These are phyloP conservation scores for Lithophane semibrunnea DNA, from an alignment of 2,888 invertebrate species.

Conservation along the genomic window DNA sequence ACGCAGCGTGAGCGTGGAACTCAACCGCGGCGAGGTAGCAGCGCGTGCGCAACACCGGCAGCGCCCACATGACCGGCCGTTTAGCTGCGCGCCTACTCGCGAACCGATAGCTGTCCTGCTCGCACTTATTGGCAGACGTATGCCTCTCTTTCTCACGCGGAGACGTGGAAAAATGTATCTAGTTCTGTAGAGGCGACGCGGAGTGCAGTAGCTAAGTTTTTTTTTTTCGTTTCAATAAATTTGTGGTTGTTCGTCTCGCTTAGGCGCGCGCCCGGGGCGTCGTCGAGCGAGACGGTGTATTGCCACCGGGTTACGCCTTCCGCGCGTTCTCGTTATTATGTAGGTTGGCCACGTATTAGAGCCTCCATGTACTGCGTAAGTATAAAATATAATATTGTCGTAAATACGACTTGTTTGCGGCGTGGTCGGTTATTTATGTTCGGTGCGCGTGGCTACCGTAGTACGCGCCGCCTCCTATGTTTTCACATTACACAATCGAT, in stretches of 20 bases:
- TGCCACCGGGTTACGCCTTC: slow-evolving; percentile 91
- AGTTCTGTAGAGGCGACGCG: slow-evolving; percentile 90
- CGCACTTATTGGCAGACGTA: slow-evolving; percentile 61
- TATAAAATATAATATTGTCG: slow-evolving; percentile 88
- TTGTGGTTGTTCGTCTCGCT: slow-evolving; percentile 90
- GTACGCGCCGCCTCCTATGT: slow-evolving; percentile 83
- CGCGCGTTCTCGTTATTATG: slow-evolving; percentile 89
- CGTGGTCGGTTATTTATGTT: slow-evolving; percentile 85
- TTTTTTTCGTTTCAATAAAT: slow-evolving; percentile 90
- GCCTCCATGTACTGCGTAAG: slow-evolving; percentile 86
- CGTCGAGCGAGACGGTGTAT: slow-evolving; percentile 85
- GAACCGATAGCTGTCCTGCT: slow-evolving; percentile 77
- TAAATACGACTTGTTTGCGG: slow-evolving; percentile 86
- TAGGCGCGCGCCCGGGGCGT: slow-evolving; percentile 87
- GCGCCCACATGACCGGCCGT: slow-evolving; percentile 89
- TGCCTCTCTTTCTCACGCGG: slow-evolving; percentile 78
- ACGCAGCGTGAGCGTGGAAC: slow-evolving; percentile 88
- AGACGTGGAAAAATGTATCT: slow-evolving; percentile 90
- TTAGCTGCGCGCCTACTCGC: slow-evolving; percentile 81
- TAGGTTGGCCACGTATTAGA: slow-evolving; percentile 89
- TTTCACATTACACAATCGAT: slow-evolving; percentile 63
- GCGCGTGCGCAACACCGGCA: slow-evolving; percentile 90
- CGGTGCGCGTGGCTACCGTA: slow-evolving; percentile 81
- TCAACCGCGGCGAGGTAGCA: slow-evolving; percentile 87
- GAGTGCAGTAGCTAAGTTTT: slow-evolving; percentile 89